Evolutionary conservation across 2,888 invertebrate genomes (phyloP), one percentile per base, ranked within the genome.

Genomic region (Caenorhabditis plicata): DNA sequence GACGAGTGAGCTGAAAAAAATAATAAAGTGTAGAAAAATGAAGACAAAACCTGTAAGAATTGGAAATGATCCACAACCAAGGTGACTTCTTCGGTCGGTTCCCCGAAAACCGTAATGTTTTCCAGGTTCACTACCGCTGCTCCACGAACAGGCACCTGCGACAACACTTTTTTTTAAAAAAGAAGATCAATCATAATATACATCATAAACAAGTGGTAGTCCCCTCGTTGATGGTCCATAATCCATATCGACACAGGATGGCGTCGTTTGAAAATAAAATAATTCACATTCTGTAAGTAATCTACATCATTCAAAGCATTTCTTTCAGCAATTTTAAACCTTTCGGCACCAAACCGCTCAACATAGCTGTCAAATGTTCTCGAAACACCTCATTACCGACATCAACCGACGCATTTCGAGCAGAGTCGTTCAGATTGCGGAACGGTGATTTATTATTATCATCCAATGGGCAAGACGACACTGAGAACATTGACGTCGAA

Each of bases 61-160:
- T 80, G 79, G 50, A 73, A 80, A 54, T 80, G 80, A 55, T 80
- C 78, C 26, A 80, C 43, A 9, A 66, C 45, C 8, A 74, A 35
- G 4, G 66, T 56, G n/a, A 78, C 39, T 4, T 67, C 56, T n/a
- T 63, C 62, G 5, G 50, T 55, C 7, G 77, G 71, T 41, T 74
- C 74, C 0, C 68, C 60, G 26, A 54, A 58, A 9, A 64, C 29
- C 44, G 58, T 62, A 17, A 68, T 44, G n/a, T 44, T 25, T 22
- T 67, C 68, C 17, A 50, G 40, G 23, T 64, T 41, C 11, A 64
- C 17, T 9, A 61, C 48, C 7, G 63, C 33, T 15, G 56, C 54
- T 25, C 65, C 73, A 36, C 51, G 41, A 23, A 74, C 45, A 0
- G 64, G 64, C 5, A 61, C 51, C 56, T 56, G 25, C 15, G n/a